A percentile compares a stretch with the other conserved stretches of the same genome.
Evolutionary conservation across 2,888 invertebrate species (phyloP).

Genomic region (Encarsia formosa): DNA sequence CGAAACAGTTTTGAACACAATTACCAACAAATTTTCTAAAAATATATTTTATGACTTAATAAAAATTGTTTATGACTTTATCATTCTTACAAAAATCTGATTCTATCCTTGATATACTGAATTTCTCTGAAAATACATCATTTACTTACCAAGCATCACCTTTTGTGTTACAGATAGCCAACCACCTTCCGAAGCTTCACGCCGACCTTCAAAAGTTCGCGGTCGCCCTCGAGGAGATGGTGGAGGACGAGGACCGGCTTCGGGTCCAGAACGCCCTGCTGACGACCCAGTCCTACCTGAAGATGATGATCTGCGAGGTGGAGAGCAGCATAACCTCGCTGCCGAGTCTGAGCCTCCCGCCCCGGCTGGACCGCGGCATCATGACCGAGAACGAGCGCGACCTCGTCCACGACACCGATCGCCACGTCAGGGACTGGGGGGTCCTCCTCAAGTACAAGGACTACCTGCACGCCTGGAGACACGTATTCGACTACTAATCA

Average conservation of each 20-base stretch:
- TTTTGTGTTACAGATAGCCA: conserved; percentile 52
- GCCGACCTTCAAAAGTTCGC: conserved; percentile 53
- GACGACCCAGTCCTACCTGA: conserved; percentile 40
- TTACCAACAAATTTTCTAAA: too few relatives aligned
- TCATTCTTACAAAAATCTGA: too few relatives aligned
- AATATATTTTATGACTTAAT: too few relatives aligned
- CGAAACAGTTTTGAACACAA: too few relatives aligned
- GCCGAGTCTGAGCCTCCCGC: conserved; percentile 37
- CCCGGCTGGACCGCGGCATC: conserved; percentile 41
- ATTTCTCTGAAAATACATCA: too few relatives aligned
- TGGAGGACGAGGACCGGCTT: conserved; percentile 51
- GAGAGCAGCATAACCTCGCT: conserved; percentile 48
- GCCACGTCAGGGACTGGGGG: conserved; percentile 49
- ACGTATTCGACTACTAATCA: conserved; percentile 21
- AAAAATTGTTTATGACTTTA: too few relatives aligned
- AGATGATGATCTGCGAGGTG: conserved; percentile 57
- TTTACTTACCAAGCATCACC: too few relatives aligned
- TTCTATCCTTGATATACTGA: too few relatives aligned
- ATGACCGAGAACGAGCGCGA: conserved; percentile 44
- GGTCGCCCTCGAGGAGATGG: conserved; percentile 52
- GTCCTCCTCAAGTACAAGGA: conserved; percentile 48
- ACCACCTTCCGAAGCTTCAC: conserved; percentile 59
- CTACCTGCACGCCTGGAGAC: conserved; percentile 48
- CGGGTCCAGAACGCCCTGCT: conserved; percentile 49
- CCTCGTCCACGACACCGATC: conserved; percentile 43